phyloP scores from a whole-genome alignment of 2,888 invertebrate genomes.

The Euproctis similis region DNA sequence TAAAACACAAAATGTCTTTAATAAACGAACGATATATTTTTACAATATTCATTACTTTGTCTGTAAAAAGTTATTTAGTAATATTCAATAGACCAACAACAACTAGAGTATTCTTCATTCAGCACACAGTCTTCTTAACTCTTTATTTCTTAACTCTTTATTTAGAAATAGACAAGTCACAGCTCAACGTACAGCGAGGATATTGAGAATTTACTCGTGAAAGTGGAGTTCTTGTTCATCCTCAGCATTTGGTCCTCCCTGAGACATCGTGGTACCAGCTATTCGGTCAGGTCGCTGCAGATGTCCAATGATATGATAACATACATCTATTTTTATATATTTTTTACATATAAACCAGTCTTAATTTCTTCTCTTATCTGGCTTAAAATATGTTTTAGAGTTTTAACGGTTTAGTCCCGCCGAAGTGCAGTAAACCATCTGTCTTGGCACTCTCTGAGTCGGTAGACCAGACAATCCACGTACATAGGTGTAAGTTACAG shows the following conservation, averaged over 20 bases:
- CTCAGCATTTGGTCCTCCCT: slow-evolving; percentile 50
- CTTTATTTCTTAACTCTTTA: slow-evolving; percentile 41
- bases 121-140: not conserved
- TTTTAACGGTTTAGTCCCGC: slow-evolving; percentile 60
- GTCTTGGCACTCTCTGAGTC: slow-evolving; percentile 85
- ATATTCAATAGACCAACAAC: too few relatives aligned
- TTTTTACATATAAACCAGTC: slow-evolving; percentile 51
- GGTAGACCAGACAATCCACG: slow-evolving; percentile 88
- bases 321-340: not conserved
- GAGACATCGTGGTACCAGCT: too few relatives aligned
- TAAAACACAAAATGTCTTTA: too few relatives aligned
- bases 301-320: not conserved
- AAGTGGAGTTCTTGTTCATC: slow-evolving; percentile 20
- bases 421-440: slow-evolving; percentile 47
- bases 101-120: too few relatives aligned
- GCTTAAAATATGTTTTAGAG: slow-evolving; percentile 16
- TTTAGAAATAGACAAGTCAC: slow-evolving; percentile 43
- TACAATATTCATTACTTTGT: slow-evolving; percentile 26
- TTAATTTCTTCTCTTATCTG: slow-evolving; percentile 47
- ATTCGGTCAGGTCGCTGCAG: too few relatives aligned
- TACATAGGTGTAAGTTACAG: slow-evolving; percentile 87
- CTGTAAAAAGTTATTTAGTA: too few relatives aligned
- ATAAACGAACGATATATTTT: too few relatives aligned
- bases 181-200: slow-evolving; percentile 34
- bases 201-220: slow-evolving; percentile 12